These are phyloP conservation scores for Burhinus oedicnemus DNA, from an alignment of 2,113 vertebrate genomes.

Conservation along the genomic window DNA sequence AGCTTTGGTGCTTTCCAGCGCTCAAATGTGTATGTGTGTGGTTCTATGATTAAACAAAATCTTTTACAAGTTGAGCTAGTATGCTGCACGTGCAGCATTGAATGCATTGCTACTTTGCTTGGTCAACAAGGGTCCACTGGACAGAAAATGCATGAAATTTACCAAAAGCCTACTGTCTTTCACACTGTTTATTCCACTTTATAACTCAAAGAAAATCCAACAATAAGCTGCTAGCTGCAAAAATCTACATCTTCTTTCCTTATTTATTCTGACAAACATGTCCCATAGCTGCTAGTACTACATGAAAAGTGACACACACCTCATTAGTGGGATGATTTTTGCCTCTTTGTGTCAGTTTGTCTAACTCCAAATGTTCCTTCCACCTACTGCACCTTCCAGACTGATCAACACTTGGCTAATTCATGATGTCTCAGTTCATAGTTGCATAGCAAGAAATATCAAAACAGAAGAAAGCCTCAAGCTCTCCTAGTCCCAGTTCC, in stretches of 20 bases:
- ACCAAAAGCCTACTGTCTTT: neutral
- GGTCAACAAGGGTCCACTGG: neutral
- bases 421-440: neutral
- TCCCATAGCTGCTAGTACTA: neutral
- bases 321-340: neutral
- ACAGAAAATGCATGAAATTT: neutral
- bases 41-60: neutral
- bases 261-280: neutral
- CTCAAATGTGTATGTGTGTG: neutral
- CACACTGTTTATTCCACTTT: neutral
- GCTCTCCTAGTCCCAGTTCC: neutral
- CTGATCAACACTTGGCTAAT: neutral
- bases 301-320: neutral
- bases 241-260: neutral
- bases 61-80: neutral
- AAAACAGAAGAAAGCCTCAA: slow-evolving; percentile 18
- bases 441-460: neutral
- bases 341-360: neutral
- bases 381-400: neutral
- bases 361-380: neutral
- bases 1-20: neutral
- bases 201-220: neutral
- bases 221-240: neutral
- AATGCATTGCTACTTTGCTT: neutral
- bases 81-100: neutral